These are phyloP conservation scores for Holocentrus rufus DNA, from an alignment of 2,797 vertebrate species.

Conservation along the genomic window DNA sequence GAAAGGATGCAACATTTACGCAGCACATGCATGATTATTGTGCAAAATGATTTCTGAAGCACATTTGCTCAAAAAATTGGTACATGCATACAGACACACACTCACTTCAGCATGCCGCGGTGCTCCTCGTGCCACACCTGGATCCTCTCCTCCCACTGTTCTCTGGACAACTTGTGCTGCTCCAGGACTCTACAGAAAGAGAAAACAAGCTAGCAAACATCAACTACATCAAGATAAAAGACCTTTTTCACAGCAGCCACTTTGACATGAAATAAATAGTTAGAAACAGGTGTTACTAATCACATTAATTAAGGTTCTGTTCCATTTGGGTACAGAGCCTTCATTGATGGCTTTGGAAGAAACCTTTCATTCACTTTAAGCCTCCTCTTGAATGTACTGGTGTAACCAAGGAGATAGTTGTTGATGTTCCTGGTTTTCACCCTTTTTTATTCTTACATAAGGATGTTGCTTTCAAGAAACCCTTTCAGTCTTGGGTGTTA, in stretches of 20 bases:
- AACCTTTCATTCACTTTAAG: background rate
- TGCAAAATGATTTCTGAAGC: background rate
- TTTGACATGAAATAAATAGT: too few species aligned
- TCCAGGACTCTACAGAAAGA: conserved; percentile 88
- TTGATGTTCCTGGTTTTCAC: background rate
- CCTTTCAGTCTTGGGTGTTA: background rate
- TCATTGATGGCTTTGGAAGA: too few species aligned
- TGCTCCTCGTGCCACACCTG: conserved; percentile 98
- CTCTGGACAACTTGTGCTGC: conserved; percentile 94
- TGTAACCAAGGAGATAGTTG: background rate
- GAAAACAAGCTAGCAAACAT: background rate
- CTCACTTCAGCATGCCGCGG: conserved; percentile 93
- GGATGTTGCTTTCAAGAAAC: too few species aligned
- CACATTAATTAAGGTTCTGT: too few species aligned
- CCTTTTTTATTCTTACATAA: too few species aligned
- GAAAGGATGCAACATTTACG: too few species aligned
- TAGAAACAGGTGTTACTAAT: too few species aligned
- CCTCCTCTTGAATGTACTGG: background rate
- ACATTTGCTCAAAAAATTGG: background rate
- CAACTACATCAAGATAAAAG: background rate
- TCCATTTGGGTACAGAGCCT: too few species aligned
- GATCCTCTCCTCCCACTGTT: conserved; percentile 98
- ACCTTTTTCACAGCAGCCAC: too few species aligned
- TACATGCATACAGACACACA: conserved; percentile 14
- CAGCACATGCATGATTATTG: too few species aligned